phyloP scores from a whole-genome alignment of 2,113 vertebrate genomes.

The Sander lucioperca region DNA sequence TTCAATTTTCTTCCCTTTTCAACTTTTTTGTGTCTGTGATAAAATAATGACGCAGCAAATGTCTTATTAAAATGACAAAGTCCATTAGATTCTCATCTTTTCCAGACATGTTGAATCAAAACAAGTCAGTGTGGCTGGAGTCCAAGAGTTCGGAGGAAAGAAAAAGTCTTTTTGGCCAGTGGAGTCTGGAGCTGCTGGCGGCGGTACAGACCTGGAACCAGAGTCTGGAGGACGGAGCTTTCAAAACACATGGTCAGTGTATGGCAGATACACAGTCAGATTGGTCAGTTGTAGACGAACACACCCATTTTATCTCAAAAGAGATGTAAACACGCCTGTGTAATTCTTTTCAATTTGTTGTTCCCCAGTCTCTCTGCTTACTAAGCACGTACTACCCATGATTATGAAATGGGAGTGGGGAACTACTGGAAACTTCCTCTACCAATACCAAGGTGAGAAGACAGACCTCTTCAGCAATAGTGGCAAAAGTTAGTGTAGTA shows the following conservation, averaged over 20 bases:
- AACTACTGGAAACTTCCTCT: constrained; percentile 70
- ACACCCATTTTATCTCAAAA: background rate
- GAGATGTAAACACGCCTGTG: background rate
- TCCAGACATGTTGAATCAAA: constrained; percentile 31
- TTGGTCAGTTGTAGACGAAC: background rate
- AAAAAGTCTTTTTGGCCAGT: background rate
- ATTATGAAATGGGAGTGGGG: constrained; percentile 75
- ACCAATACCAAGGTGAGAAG: constrained; percentile 62
- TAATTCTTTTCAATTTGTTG: background rate
- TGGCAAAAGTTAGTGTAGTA: background rate
- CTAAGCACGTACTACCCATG: constrained; percentile 44
- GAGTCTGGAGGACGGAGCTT: constrained; percentile 39
- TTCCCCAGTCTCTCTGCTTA: constrained; percentile 52
- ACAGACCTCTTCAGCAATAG: background rate
- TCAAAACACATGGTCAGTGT: constrained; percentile 53
- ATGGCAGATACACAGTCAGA: background rate
- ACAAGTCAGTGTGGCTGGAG: background rate
- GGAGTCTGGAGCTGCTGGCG: constrained; percentile 15
- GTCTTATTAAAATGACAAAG: background rate
- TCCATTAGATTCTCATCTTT: background rate
- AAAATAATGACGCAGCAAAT: background rate
- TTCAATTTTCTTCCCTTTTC: background rate
- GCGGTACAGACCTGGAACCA: constrained; percentile 41
- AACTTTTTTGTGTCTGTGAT: background rate
- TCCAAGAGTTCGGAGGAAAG: constrained; percentile 36